phyloP scores from a whole-genome alignment of 2,888 invertebrate genomes.

The Tanypteryx hageni region DNA sequence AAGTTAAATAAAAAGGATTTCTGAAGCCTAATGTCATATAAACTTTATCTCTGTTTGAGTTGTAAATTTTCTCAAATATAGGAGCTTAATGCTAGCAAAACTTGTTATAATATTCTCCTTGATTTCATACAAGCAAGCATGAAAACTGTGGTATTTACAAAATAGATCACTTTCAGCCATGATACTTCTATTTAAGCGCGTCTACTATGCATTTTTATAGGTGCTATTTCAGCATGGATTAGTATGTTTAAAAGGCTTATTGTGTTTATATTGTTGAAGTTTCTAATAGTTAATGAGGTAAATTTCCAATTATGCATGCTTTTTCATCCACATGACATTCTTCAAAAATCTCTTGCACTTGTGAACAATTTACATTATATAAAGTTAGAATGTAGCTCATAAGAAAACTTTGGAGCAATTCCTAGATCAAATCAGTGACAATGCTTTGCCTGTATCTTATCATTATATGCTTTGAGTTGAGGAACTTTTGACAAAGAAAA shows the following conservation, averaged over 20 bases:
- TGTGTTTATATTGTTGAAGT: slow-evolving; percentile 15
- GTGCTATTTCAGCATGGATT: background rate
- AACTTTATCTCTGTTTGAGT: background rate
- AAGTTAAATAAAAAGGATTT: slow-evolving; percentile 5
- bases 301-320: slow-evolving; percentile 31
- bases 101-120: slow-evolving; percentile 18
- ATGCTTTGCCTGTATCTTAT: slow-evolving; percentile 55
- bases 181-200: background rate
- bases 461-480: slow-evolving; percentile 5
- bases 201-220: background rate
- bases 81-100: background rate
- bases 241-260: background rate
- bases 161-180: background rate
- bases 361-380: slow-evolving; percentile 39
- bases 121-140: slow-evolving; percentile 50
- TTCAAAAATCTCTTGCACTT: slow-evolving; percentile 41
- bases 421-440: background rate
- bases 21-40: background rate
- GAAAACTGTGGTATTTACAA: background rate
- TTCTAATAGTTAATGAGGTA: background rate
- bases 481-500: background rate
- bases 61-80: background rate
- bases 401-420: background rate
- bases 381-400: slow-evolving; percentile 20
- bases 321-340: slow-evolving; percentile 26